A percentile compares a stretch with the other conserved stretches of the same genome.
Conservation (phyloP, 2,797 vertebrate genomes). For the Amblyraja radiata region DNA sequence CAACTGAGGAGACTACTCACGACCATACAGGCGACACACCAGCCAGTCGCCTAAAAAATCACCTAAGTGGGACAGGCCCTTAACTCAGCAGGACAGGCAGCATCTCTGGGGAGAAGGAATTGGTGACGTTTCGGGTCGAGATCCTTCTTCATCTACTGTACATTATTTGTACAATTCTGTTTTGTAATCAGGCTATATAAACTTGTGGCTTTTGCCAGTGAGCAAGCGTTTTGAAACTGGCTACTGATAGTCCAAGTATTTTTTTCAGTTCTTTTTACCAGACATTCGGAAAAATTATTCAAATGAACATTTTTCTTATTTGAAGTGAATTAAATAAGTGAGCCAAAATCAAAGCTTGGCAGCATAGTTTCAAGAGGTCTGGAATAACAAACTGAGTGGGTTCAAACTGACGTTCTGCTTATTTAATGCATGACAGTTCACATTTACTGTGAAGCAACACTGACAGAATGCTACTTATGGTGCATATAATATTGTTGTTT, state of each 20-base stretch:
- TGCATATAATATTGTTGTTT: neutral
- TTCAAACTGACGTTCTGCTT: neutral
- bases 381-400: neutral
- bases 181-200: neutral
- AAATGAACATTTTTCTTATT: neutral
- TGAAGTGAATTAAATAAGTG: neutral
- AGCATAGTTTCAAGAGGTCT: neutral
- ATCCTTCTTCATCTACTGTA: too few species aligned
- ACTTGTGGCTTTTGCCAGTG: neutral
- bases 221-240: neutral
- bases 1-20: too few species aligned
- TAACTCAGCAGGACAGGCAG: too few species aligned
- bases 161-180: neutral
- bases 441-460: neutral
- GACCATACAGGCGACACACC: too few species aligned
- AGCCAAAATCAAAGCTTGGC: neutral
- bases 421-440: neutral
- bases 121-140: too few species aligned
- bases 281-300: neutral
- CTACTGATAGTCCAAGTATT: neutral
- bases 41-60: too few species aligned
- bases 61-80: too few species aligned
- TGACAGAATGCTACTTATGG: neutral
- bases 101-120: too few species aligned
- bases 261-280: neutral